Percentiles rank a stretch among this genome's conserved stretches.
phyloP scores from a whole-genome alignment of 2,888 invertebrate genomes.

The Pachydiplax longipennis region DNA sequence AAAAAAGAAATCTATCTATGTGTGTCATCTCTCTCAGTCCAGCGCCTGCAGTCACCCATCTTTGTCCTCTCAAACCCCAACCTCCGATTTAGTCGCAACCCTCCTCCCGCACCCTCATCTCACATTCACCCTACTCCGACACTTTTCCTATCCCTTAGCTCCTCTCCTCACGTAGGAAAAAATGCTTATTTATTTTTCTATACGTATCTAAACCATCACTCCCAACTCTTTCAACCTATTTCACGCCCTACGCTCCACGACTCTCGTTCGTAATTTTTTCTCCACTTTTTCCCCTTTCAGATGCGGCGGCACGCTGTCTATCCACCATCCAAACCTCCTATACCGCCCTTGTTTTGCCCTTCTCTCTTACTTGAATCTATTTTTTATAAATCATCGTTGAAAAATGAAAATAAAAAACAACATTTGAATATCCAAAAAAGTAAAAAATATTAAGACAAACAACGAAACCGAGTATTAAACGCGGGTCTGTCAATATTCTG shows the following conservation, averaged over 20 bases:
- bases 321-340: too few species aligned
- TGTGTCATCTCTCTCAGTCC: not conserved
- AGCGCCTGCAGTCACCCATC: not conserved
- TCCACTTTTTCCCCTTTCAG: not conserved
- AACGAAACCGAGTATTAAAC: too few species aligned
- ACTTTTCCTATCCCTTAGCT: not conserved
- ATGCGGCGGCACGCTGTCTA: not conserved
- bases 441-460: too few species aligned
- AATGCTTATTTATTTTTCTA: not conserved
- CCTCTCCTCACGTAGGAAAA: not conserved
- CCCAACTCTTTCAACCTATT: conserved; percentile 15
- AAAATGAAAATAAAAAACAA: not conserved
- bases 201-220: not conserved
- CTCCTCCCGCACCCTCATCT: not conserved
- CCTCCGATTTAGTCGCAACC: not conserved
- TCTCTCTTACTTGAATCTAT: not conserved
- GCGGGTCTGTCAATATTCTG: not conserved
- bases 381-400: not conserved
- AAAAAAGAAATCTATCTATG: too few species aligned
- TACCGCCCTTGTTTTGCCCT: too few species aligned
- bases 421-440: too few species aligned
- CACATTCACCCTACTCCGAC: not conserved
- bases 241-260: not conserved
- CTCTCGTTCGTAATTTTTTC: not conserved
- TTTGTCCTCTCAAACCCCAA: not conserved